phyloP scores from a whole-genome alignment of 2,888 invertebrate genomes.

The Amiota minor region DNA sequence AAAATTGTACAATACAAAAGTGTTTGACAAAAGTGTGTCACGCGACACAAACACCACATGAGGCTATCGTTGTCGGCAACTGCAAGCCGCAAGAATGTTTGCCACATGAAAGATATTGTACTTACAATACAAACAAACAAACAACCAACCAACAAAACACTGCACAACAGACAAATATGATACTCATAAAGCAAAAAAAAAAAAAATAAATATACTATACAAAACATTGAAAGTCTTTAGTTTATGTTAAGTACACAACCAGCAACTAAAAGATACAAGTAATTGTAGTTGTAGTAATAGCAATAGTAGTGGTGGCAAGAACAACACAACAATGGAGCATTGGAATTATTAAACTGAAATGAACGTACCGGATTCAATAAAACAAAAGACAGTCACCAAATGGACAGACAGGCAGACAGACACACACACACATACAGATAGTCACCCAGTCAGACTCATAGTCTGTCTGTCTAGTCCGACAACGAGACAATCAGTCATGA shows the following conservation, averaged over 20 bases:
- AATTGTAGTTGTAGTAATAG: no score
- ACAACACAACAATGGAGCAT: slow-evolving; percentile 3
- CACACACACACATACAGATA: no score
- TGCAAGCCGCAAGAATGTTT: slow-evolving; percentile 31
- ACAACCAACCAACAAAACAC: slow-evolving; percentile 41
- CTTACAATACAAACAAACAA: slow-evolving; percentile 24
- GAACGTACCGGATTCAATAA: no score
- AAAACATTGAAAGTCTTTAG: slow-evolving; percentile 50
- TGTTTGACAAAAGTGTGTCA: slow-evolving; percentile 52
- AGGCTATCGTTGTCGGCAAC: slow-evolving; percentile 2
- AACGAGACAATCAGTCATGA: background rate
- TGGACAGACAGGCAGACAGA: no score
- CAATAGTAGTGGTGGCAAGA: background rate
- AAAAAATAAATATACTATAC: slow-evolving; percentile 11
- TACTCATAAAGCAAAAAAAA: slow-evolving; percentile 15
- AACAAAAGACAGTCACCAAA: no score
- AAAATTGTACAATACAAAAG: slow-evolving; percentile 42
- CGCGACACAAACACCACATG: slow-evolving; percentile 30
- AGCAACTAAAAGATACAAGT: background rate
- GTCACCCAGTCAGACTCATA: no score
- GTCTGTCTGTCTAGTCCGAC: no score
- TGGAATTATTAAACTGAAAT: no score
- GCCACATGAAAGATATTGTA: background rate
- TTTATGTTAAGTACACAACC: background rate
- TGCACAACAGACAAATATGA: slow-evolving; percentile 18